Evolutionary conservation across 2,113 vertebrate genomes (phyloP).

Genomic region (Platysteira castanea): DNA sequence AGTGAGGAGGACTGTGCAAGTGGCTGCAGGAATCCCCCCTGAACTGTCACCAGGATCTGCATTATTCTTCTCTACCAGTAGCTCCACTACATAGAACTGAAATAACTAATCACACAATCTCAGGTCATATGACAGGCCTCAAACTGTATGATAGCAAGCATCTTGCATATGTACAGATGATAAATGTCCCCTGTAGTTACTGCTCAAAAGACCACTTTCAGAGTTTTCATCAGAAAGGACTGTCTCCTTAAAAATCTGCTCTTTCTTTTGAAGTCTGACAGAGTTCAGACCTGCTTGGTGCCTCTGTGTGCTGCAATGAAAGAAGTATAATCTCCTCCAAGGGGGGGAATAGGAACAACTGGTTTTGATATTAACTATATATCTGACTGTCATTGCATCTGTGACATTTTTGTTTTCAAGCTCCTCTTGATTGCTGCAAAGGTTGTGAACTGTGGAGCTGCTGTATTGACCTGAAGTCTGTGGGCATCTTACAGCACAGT

Average conservation of each 20-base stretch:
- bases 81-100: background rate
- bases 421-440: background rate
- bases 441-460: background rate
- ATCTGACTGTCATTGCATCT: background rate
- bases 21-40: background rate
- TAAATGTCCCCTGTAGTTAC: background rate
- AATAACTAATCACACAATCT: conserved; percentile 3
- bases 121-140: background rate
- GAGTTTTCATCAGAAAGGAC: background rate
- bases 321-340: background rate
- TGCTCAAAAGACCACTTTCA: background rate
- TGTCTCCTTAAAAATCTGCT: background rate
- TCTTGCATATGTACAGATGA: background rate
- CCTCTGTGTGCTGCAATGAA: background rate
- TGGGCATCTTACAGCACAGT: background rate
- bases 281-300: background rate
- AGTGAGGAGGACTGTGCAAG: background rate
- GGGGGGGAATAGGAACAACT: background rate
- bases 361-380: background rate
- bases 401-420: background rate
- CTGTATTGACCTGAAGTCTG: background rate
- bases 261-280: background rate
- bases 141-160: background rate
- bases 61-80: background rate
- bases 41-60: background rate